Conservation (phyloP, 64 coral and sea anemone species). For the Pachyseris speciosa region DNA sequence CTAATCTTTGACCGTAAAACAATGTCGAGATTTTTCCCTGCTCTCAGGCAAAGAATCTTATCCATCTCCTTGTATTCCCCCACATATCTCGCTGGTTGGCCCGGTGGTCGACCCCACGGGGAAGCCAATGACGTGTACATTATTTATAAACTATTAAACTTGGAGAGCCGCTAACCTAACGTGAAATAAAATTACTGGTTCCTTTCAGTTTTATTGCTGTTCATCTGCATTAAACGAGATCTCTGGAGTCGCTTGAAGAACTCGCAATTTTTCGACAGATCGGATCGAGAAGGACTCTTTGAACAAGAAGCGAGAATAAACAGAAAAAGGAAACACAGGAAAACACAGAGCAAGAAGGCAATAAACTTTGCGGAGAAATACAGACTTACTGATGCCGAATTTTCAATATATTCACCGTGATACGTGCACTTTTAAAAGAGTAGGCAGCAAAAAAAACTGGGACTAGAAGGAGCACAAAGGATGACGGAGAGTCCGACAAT, state of each 20-base stretch:
- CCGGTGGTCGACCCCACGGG: too few relatives aligned
- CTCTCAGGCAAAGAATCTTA: too few relatives aligned
- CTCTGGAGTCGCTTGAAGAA: neutral
- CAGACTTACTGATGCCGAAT: neutral
- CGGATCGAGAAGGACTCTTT: neutral
- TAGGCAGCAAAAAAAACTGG: neutral
- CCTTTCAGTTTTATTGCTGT: neutral
- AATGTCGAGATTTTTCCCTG: too few relatives aligned
- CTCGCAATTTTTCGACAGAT: neutral
- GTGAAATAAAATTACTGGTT: neutral
- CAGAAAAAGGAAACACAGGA: slow-evolving; percentile 49
- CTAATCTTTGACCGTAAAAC: too few relatives aligned
- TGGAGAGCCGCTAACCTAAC: neutral
- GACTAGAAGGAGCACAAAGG: neutral
- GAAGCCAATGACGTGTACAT: too few relatives aligned
- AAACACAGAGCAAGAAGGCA: slow-evolving; percentile 19
- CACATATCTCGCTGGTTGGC: too few relatives aligned
- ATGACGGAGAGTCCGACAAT: too few relatives aligned
- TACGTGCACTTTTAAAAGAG: too few relatives aligned
- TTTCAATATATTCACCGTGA: neutral
- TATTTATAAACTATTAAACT: too few relatives aligned
- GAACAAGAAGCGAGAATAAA: slow-evolving; percentile 30
- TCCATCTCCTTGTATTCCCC: too few relatives aligned
- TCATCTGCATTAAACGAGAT: slow-evolving; percentile 21
- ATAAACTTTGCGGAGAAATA: slow-evolving; percentile 53